A percentile compares a stretch with the other conserved stretches of the same genome.
Conservation (phyloP, 2,113 vertebrate species). For the Telmatochromis brichardi region DNA sequence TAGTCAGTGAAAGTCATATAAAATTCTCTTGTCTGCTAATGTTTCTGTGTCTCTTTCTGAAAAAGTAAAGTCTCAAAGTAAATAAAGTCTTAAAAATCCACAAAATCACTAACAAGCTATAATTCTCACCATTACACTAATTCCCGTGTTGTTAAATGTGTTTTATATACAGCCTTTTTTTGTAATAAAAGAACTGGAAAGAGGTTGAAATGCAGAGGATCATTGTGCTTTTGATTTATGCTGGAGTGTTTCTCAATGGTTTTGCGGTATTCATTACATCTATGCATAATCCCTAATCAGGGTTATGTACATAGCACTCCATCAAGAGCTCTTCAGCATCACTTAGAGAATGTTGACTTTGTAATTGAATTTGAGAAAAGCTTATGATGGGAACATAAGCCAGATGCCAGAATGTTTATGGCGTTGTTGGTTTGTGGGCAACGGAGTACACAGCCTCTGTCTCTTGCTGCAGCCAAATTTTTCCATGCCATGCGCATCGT, state of each 20-base stretch:
- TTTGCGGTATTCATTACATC: constrained; percentile 31
- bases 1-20: neutral
- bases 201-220: constrained; percentile 12
- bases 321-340: constrained; percentile 41
- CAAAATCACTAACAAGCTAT: neutral
- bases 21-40: neutral
- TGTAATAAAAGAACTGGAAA: neutral
- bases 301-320: constrained; percentile 39
- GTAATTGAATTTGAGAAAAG: constrained; percentile 50
- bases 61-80: neutral
- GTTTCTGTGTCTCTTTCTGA: neutral
- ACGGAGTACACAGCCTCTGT: constrained; percentile 54
- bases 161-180: neutral
- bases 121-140: neutral
- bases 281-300: constrained; percentile 46
- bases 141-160: constrained; percentile 18
- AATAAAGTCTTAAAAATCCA: constrained; percentile 4
- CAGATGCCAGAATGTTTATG: constrained; percentile 66
- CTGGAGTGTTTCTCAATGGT: constrained; percentile 38
- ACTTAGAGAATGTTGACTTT: constrained; percentile 48
- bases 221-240: constrained; percentile 24
- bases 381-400: constrained; percentile 55
- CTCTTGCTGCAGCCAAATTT: constrained; percentile 21
- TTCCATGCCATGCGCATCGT: constrained; percentile 29
- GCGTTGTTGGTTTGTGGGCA: constrained; percentile 52